A percentile compares a stretch with the other conserved stretches of the same genome.
These are phyloP conservation scores for Phyllotreta cruciferae DNA, from an alignment of 2,888 invertebrate genomes.

Conservation along the genomic window DNA sequence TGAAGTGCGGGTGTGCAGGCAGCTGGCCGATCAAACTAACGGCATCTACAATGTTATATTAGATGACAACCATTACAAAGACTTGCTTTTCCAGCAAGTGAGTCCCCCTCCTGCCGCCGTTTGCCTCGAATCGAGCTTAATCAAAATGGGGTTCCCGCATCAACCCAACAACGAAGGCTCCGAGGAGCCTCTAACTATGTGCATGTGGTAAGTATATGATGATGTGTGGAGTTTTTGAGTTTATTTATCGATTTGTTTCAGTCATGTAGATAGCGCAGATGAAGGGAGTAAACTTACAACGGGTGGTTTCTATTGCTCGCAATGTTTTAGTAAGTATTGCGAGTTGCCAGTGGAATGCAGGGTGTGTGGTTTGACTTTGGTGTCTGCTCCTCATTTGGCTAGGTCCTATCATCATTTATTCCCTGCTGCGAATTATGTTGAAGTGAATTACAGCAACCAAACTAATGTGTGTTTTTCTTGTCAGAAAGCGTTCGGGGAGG, in stretches of 20 bases:
- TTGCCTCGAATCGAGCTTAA: slow-evolving; percentile 76
- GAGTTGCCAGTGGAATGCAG: slow-evolving; percentile 97
- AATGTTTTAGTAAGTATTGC: slow-evolving; percentile 97
- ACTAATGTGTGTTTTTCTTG: slow-evolving; percentile 76
- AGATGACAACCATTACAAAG: slow-evolving; percentile 79
- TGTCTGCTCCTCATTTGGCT: slow-evolving; percentile 97
- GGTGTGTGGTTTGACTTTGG: slow-evolving; percentile 93
- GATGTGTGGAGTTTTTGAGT: neutral
- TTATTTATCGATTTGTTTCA: slow-evolving; percentile 54
- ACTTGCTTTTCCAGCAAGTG: slow-evolving; percentile 70
- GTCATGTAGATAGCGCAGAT: slow-evolving; percentile 81
- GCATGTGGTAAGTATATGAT: slow-evolving; percentile 78
- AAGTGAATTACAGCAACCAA: slow-evolving; percentile 69
- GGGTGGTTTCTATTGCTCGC: slow-evolving; percentile 89
- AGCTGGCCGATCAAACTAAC: slow-evolving; percentile 84
- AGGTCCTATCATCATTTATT: slow-evolving; percentile 97
- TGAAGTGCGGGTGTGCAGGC: slow-evolving; percentile 90
- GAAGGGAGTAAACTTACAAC: slow-evolving; percentile 73
- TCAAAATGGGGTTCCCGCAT: slow-evolving; percentile 98
- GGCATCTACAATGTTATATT: slow-evolving; percentile 88
- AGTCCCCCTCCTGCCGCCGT: slow-evolving; percentile 78
- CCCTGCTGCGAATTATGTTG: slow-evolving; percentile 86
- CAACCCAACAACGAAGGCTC: slow-evolving; percentile 67
- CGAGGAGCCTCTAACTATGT: slow-evolving; percentile 78
- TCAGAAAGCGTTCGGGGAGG: slow-evolving; percentile 69